Evolutionary conservation across 1,140 invertebrate genomes (phyloP), one percentile per base, ranked within the genome.

Genomic region (Drosophila mauritiana): DNA sequence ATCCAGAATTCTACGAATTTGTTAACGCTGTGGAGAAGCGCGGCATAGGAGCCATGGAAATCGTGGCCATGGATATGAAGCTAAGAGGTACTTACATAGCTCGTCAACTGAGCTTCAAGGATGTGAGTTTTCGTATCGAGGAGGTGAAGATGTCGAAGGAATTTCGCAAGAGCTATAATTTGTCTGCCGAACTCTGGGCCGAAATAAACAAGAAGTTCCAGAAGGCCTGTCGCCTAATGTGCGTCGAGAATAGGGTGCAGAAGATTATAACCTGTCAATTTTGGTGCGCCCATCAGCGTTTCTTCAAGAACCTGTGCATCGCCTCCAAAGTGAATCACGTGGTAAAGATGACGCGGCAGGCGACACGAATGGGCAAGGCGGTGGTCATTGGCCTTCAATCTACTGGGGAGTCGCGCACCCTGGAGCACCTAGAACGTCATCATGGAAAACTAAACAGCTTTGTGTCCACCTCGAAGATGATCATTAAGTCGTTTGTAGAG

Each of bases 21-120:
- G 98, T 99, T 46, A 95, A 96, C 40, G 97, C 98, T 4, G 98
- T 99, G 6, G 98, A 99, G 92, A 98, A 98, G 91, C 94, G 98
- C 52, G 99, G 99, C 51, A 98, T 99, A 36, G 99, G 98, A 51
- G 98, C 98, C 61, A 99, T 99, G 99, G 99, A 99, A 93, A 97
- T 99, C 43, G 98, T 99, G 22, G 99, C 99, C 0, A 99, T 99
- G 98, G 99, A 99, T 92, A 99, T 99, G 98, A 99, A 99, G 92
- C 93, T 99, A 2, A 94, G 98, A 61, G 99, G 99, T 45, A 98
- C 99, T 95, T 99, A 99, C 92, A 99, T 99, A 65, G 98, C 99
- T 1, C 93, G 99, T 12, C 99, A 99, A 92, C 94, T 99, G 3
- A 99, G 98, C 91, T 99, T 99, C 92, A 96, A 98, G 83, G 97